Percentiles rank a stretch among this genome's conserved stretches.
These are phyloP conservation scores for Phania funesta DNA, from an alignment of 2,888 invertebrate species.

Conservation along the genomic window DNA sequence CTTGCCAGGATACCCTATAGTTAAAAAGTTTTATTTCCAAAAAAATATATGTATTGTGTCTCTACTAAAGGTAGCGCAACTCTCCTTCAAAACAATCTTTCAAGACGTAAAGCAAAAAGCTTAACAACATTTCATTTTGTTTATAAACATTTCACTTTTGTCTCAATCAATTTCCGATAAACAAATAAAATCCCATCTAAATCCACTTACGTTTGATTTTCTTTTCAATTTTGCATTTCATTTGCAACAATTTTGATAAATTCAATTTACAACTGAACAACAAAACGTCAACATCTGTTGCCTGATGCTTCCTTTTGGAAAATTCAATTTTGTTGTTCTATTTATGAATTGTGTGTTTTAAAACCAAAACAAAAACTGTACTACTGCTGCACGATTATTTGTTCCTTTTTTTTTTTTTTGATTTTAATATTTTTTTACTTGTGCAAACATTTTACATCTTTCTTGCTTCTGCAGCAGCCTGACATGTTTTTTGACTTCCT, in stretches of 20 bases:
- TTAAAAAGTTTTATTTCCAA: too few relatives aligned
- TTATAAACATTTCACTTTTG: too few relatives aligned
- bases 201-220: not conserved
- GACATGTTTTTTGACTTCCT: not conserved
- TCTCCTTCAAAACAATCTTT: too few relatives aligned
- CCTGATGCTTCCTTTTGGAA: not conserved
- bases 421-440: not conserved
- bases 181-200: not conserved
- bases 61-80: too few relatives aligned
- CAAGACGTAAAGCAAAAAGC: too few relatives aligned
- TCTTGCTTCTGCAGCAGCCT: not conserved
- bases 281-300: conserved; percentile 45
- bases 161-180: not conserved
- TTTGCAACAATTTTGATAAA: conserved; percentile 19
- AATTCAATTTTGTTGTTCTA: conserved; percentile 4
- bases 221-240: conserved; percentile 6
- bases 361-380: conserved; percentile 17
- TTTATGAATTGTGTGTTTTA: not conserved
- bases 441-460: conserved; percentile 4
- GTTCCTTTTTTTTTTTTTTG: not conserved
- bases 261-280: conserved; percentile 27
- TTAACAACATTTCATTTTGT: too few relatives aligned
- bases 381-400: conserved; percentile 12
- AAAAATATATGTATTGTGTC: too few relatives aligned
- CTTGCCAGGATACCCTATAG: too few relatives aligned